phyloP scores from a whole-genome alignment of 2,888 invertebrate species.

The Epinotia demarniana region DNA sequence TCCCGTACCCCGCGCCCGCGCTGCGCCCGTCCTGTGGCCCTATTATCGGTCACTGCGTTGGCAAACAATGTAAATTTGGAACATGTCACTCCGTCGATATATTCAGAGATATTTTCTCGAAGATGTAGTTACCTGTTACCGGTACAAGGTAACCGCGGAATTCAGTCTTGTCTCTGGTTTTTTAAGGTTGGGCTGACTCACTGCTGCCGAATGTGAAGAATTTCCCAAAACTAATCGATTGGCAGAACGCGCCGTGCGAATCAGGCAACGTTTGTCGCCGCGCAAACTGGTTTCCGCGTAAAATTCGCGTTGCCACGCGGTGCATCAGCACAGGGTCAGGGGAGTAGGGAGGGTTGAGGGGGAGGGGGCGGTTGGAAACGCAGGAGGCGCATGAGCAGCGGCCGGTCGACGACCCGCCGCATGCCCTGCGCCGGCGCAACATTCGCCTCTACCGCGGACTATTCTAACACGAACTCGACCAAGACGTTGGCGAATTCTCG shows the following conservation, averaged over 20 bases:
- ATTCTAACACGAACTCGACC: conserved; percentile 72
- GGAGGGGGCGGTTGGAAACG: conserved; percentile 74
- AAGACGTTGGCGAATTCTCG: conserved; percentile 62
- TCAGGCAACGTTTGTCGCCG: conserved; percentile 69
- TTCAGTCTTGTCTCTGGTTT: conserved; percentile 2
- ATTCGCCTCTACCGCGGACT: conserved; percentile 70
- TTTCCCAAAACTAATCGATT: conserved; percentile 51
- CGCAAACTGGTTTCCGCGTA: conserved; percentile 80
- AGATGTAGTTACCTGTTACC: neutral
- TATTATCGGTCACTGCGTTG: conserved; percentile 65
- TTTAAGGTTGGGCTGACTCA: conserved; percentile 16
- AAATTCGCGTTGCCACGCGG: conserved; percentile 82
- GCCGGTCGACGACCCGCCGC: conserved; percentile 82
- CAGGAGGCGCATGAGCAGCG: conserved; percentile 80
- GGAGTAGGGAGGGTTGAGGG: conserved; percentile 62
- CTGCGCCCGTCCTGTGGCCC: conserved; percentile 52
- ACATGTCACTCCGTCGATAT: conserved; percentile 41
- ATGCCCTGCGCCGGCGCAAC: conserved; percentile 80
- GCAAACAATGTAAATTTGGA: conserved; percentile 58
- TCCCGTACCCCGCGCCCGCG: conserved; percentile 52
- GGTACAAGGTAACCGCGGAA: neutral
- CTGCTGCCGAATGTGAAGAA: conserved; percentile 28
- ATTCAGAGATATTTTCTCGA: conserved; percentile 15
- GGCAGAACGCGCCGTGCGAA: conserved; percentile 61
- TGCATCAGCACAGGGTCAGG: conserved; percentile 79